Evolutionary conservation across 2,888 invertebrate genomes (phyloP), one percentile per base, ranked within the genome.

Genomic region (Papilio demoleus): DNA sequence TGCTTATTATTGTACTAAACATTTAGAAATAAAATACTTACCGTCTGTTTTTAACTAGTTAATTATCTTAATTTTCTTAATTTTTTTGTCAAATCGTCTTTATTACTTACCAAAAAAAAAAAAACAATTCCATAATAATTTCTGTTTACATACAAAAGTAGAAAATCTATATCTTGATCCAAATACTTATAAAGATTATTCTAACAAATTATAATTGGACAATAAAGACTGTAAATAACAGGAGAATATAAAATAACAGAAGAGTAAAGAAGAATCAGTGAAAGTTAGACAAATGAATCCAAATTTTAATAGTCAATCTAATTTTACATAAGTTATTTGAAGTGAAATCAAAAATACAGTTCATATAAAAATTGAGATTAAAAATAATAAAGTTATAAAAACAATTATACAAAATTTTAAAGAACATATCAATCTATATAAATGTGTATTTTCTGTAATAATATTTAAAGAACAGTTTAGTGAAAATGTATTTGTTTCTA

Each of bases 211-310:
- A 69, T 61, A 70, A 70, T 70, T 65, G 70, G 53, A 73, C 68
- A 73, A 72, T 70, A 61, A 79, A 78, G 78, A 77, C 78, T 78
- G 78, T 76, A 71, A 69, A 77, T 75, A 79, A 73, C 76, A 77
- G 31, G 67, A 38, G 50, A 8, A 5, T 6, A 14, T 12, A 42
- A 38, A 38, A 67, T 64, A 65, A n/a, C n/a, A n/a, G n/a, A n/a
- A 59, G 45, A 4, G 9, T 17, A 14, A 27, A 63, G 34, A n/a
- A 58, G 63, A 68, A 42, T 47, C 69, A 70, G 69, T 56, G 50
- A 40, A 53, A 27, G 42, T 24, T 0, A 34, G 62, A 65, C 17
- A 34, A n/a, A 27, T 67, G 47, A 53, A 38, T 8, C 5, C 36
- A 19, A 0, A 58, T 68, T 45, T 63, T 24, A 47, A 56, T 47